A percentile compares a stretch with the other conserved stretches of the same genome.
Evolutionary conservation across 2,888 invertebrate genomes (phyloP).

Genomic region (Drepana falcataria): DNA sequence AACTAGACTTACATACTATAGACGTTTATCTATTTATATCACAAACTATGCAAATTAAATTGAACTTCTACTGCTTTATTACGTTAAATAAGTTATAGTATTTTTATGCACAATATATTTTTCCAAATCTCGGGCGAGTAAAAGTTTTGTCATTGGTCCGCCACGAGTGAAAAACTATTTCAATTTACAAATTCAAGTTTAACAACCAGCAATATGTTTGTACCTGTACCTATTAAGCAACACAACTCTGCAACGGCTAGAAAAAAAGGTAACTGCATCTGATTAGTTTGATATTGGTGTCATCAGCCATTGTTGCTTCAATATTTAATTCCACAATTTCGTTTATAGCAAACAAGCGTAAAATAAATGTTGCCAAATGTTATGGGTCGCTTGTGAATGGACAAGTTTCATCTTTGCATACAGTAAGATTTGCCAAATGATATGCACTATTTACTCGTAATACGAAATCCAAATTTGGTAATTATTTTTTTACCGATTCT

Average conservation of each 20-base stretch:
- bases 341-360: constrained; percentile 32
- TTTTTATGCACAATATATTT: not conserved
- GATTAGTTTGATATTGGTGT: constrained; percentile 8
- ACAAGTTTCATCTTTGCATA: constrained; percentile 41
- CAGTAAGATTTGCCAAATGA: constrained; percentile 43
- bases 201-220: constrained; percentile 5
- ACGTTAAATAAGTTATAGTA: not conserved
- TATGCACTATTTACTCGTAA: constrained; percentile 55
- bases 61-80: not conserved
- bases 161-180: constrained; percentile 4
- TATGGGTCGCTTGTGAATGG: constrained; percentile 33
- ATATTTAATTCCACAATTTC: constrained; percentile 29
- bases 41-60: not conserved
- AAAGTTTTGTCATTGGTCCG: not conserved
- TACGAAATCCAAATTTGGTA: constrained; percentile 46
- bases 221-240: constrained; percentile 13
- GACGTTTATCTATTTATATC: no score
- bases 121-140: no score
- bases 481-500: constrained; percentile 40
- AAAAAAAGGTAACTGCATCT: constrained; percentile 20
- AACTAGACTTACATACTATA: no score
- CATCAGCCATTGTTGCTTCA: constrained; percentile 22
- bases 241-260: constrained; percentile 14
- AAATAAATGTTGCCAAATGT: constrained; percentile 40
- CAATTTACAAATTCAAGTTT: constrained; percentile 8